Conservation (phyloP, 2,797 vertebrate genomes). For the Pygocentrus nattereri region DNA sequence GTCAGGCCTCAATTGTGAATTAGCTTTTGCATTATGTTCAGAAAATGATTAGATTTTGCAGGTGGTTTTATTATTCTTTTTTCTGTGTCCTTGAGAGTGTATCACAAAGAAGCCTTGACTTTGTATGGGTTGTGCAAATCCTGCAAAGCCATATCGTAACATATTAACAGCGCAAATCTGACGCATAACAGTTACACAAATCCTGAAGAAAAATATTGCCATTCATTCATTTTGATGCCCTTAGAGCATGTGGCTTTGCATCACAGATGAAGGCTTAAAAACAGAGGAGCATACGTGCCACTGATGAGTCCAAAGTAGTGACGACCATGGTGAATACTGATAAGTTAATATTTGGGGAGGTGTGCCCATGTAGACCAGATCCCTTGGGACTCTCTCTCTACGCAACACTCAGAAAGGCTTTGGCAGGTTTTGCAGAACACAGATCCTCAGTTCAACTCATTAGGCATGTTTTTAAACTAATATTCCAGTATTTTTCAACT, state of each 20-base stretch:
- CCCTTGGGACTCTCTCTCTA: constrained; percentile 38
- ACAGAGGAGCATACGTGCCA: constrained; percentile 28
- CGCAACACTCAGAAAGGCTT: constrained; percentile 28
- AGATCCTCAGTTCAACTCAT: constrained; percentile 34
- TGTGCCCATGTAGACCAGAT: constrained; percentile 25
- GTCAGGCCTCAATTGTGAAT: neutral
- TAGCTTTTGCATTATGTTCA: neutral
- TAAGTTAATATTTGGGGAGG: constrained; percentile 57
- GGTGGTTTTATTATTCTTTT: neutral
- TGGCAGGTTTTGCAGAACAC: constrained; percentile 44
- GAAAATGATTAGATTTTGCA: neutral
- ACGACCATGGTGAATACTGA: constrained; percentile 55
- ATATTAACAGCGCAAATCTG: neutral
- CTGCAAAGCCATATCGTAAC: neutral
- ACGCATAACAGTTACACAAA: neutral
- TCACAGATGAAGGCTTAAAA: constrained; percentile 52
- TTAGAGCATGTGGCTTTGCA: constrained; percentile 39
- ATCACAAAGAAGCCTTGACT: neutral
- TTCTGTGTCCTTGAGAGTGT: neutral
- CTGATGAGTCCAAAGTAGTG: constrained; percentile 41
- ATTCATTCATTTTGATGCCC: constrained; percentile 14
- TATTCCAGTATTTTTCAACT: neutral
- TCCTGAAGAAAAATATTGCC: constrained; percentile 25
- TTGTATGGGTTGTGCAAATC: neutral
- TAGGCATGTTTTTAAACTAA: neutral